Conservation (phyloP, 2,113 vertebrate genomes). For the Cochlearius cochlearius region DNA sequence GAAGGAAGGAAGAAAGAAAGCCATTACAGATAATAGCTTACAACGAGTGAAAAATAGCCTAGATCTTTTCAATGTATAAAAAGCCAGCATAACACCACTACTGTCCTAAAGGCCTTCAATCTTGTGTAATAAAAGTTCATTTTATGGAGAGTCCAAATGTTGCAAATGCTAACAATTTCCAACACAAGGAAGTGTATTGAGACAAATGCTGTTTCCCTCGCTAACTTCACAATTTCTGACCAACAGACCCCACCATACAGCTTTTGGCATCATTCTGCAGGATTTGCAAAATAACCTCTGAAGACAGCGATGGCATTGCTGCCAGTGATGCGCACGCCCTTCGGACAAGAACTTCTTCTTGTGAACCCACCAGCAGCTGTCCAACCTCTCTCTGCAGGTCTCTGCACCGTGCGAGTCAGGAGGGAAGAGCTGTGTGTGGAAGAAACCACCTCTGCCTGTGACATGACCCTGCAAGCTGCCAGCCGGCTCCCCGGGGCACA, state of each 20-base stretch:
- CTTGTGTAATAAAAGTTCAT: not conserved
- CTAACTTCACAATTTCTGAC: not conserved
- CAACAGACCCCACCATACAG: not conserved
- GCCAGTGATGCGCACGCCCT: fast-evolving
- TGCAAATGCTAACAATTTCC: not conserved
- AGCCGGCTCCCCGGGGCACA: fast-evolving
- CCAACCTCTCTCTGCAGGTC: not conserved
- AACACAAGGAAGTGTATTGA: not conserved
- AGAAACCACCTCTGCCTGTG: not conserved
- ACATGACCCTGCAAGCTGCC: fast-evolving
- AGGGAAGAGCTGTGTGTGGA: not conserved
- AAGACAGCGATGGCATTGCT: not conserved
- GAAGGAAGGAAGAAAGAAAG: fast-evolving
- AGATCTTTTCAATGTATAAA: not conserved
- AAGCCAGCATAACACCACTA: not conserved
- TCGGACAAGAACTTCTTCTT: no score
- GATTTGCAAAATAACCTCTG: not conserved
- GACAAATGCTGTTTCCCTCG: not conserved
- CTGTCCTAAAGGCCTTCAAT: not conserved
- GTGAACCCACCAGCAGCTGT: not conserved
- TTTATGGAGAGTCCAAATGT: not conserved
- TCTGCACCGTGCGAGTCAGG: not conserved
- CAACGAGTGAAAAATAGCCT: not conserved
- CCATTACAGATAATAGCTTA: not conserved
- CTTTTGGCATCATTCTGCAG: fast-evolving